phyloP scores from a whole-genome alignment of 2,797 vertebrate genomes.

The Hemibagrus guttatus region DNA sequence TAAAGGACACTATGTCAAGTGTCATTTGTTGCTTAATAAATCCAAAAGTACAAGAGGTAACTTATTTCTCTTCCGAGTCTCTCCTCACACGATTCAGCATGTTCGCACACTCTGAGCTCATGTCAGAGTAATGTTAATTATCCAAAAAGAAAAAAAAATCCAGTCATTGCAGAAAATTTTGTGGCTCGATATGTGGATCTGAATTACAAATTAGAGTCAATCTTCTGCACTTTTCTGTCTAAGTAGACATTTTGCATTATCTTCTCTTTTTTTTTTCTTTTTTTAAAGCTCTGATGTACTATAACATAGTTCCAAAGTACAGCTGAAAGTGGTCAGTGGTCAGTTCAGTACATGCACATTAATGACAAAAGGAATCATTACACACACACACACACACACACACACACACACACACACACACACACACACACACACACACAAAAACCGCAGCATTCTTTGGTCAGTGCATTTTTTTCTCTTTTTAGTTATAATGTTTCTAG shows the following conservation, averaged over 20 bases:
- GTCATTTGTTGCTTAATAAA: slow-evolving; percentile 33
- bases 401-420: slow-evolving; percentile 4
- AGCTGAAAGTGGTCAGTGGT: slow-evolving; percentile 36
- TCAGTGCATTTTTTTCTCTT: slow-evolving; percentile 20
- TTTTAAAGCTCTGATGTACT: background rate
- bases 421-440: slow-evolving; percentile 27
- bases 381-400: slow-evolving; percentile 24
- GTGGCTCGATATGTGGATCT: slow-evolving; percentile 16
- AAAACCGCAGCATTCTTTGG: slow-evolving; percentile 42
- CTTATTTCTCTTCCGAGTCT: background rate
- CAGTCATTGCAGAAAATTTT: slow-evolving; percentile 8
- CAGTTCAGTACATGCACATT: slow-evolving; percentile 33
- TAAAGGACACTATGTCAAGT: slow-evolving; percentile 34
- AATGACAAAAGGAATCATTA: slow-evolving; percentile 35
- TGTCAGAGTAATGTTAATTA: slow-evolving; percentile 20
- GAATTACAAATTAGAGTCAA: background rate
- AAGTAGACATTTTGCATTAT: background rate
- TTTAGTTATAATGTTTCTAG: slow-evolving; percentile 40
- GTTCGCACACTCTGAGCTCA: slow-evolving; percentile 11
- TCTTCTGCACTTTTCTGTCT: background rate
- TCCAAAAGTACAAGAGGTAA: slow-evolving; percentile 26
- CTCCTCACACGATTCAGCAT: slow-evolving; percentile 18
- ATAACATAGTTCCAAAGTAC: slow-evolving; percentile 12
- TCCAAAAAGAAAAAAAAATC: background rate
- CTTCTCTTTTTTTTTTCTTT: background rate